Evolutionary conservation across 2,797 vertebrate species (phyloP), one percentile per base, ranked within the genome.

Genomic region (Urosaurus nigricauda): DNA sequence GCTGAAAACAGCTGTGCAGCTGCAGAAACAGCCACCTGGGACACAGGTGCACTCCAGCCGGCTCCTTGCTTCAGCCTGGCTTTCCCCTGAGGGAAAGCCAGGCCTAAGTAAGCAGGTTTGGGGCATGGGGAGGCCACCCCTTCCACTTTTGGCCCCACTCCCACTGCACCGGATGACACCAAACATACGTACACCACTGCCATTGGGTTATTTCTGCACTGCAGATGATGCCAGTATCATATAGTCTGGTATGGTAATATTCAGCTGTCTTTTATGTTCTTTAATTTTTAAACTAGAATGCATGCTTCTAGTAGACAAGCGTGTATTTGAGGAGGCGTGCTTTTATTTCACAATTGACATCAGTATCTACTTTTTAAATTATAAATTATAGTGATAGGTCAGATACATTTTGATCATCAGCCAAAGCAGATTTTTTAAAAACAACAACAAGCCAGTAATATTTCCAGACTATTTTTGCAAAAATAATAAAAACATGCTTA

Each of bases 311-410:
- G 0, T 12, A 35, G 85, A 75, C 43, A 65, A 63, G 79, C 0
- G 2, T 80, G 32, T 60, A 35, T 58, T 56, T 68, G 81, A 65
- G 26, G 0, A 19, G 70, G 9, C 6, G 70, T 89, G 81, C 60
- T 83, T 86, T 79, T 92, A 89, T 92, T 47, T 87, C 81, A 87
- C 71, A 92, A 84, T 86, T 84, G 43, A 35, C 65, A 79, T 86
- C 35, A 43, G 93, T 91, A 84, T 91, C 35, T 56, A 56, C 13
- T 19, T 92, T 78, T 88, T 83, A 71, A 90, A 89, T 68, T 63
- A 87, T 81, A 73, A 85, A 5, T 88, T 87, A 90, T 88, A 4
- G 78, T 77, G 85, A 29, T 47, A 87, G 91, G 83, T 70, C 63
- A 92, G 90, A 88, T 53, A 79, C 74, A 89, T 0, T 58, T 0